phyloP scores from a whole-genome alignment of 2,888 invertebrate species.

The Stenotaenia linearis region DNA sequence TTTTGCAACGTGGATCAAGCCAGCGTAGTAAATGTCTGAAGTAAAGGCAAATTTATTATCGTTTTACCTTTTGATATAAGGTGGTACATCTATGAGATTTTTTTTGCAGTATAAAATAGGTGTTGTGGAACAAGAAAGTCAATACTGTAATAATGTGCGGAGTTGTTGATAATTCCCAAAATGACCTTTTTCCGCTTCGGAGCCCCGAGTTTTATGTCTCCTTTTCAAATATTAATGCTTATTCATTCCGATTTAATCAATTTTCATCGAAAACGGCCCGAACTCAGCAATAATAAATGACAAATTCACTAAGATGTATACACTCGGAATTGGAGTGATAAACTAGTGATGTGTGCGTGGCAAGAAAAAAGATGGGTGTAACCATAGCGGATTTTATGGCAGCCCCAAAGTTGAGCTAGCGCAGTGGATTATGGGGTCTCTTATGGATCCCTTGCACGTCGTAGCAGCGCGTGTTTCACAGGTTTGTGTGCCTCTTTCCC shows the following conservation, averaged over 20 bases:
- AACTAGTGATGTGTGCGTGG: background rate
- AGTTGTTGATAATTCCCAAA: background rate
- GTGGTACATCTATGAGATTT: background rate
- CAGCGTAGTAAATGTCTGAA: slow-evolving; percentile 1
- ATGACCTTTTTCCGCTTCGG: background rate
- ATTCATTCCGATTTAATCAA: too few species aligned
- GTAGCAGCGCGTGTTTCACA: background rate
- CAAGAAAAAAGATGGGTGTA: slow-evolving; percentile 4
- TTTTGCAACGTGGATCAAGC: background rate
- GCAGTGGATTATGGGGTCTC: slow-evolving; percentile 18
- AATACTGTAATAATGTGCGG: background rate
- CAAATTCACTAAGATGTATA: background rate
- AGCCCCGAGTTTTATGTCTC: too few species aligned
- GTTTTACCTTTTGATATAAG: background rate
- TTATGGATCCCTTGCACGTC: slow-evolving; percentile 21
- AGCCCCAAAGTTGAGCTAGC: slow-evolving; percentile 21
- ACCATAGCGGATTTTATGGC: slow-evolving; percentile 5
- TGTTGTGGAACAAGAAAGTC: background rate
- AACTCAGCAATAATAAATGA: background rate
- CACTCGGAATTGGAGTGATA: background rate
- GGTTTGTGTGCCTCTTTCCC: slow-evolving; percentile 2
- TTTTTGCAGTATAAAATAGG: background rate
- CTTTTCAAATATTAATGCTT: too few species aligned
- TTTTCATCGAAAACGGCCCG: too few species aligned
- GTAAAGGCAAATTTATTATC: slow-evolving; percentile 11